A percentile compares a stretch with the other conserved stretches of the same genome.
phyloP scores from a whole-genome alignment of 2,113 vertebrate species.

The Dissostichus mawsoni region DNA sequence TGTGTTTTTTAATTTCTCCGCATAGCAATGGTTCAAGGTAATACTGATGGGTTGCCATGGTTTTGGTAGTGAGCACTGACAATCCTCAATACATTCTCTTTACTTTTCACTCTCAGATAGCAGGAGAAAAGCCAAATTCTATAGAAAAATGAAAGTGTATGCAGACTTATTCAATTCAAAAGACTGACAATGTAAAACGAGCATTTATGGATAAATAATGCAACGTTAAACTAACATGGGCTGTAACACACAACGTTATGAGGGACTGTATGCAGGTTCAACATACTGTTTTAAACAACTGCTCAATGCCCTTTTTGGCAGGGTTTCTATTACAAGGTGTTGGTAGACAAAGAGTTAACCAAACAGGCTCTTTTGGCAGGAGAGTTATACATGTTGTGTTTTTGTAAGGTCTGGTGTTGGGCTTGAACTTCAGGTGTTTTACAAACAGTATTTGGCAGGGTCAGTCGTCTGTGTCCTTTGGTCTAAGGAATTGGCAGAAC shows the following conservation, averaged over 20 bases:
- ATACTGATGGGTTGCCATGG: constrained; percentile 79
- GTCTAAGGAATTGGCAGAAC: constrained; percentile 27
- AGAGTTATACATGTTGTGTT: background rate
- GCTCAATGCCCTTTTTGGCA: background rate
- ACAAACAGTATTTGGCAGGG: background rate
- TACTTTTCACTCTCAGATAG: constrained; percentile 26
- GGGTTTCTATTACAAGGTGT: background rate
- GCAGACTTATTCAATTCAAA: constrained; percentile 15
- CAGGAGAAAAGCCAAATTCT: constrained; percentile 49
- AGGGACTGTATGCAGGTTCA: background rate
- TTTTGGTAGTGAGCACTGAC: constrained; percentile 61
- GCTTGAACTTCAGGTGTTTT: background rate
- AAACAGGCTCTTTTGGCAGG: constrained; percentile 1
- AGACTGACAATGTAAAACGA: background rate
- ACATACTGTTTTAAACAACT: background rate
- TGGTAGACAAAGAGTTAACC: constrained; percentile 1
- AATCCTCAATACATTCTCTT: constrained; percentile 41
- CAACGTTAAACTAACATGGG: too few relatives aligned
- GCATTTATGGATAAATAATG: background rate
- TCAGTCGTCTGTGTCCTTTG: constrained; percentile 9
- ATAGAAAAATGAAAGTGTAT: constrained; percentile 21
- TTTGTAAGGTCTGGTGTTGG: background rate
- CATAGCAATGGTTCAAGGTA: constrained; percentile 76
- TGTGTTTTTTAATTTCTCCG: constrained; percentile 22
- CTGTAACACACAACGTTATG: background rate